These are phyloP conservation scores for Oxygymnocypris stewartii DNA, from an alignment of 2,113 vertebrate genomes.

Conservation along the genomic window DNA sequence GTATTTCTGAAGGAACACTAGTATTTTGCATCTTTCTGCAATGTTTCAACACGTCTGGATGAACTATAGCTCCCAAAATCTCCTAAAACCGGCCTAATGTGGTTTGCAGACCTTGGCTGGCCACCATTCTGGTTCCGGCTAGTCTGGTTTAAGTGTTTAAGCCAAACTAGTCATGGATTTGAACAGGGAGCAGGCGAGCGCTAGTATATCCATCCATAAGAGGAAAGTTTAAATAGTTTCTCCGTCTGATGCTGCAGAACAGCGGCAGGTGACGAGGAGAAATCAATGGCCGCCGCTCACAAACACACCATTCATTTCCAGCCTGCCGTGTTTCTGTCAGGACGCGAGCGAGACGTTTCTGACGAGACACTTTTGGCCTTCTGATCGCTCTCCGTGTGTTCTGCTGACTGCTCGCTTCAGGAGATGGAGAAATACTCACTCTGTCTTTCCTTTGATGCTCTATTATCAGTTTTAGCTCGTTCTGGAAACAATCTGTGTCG, in stretches of 20 bases:
- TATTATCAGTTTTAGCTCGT: neutral
- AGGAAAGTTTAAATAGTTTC: slow-evolving; percentile 20
- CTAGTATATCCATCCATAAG: neutral
- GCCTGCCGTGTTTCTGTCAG: slow-evolving; percentile 62
- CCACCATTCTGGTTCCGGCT: neutral
- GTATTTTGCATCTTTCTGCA: no score
- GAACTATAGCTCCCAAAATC: neutral
- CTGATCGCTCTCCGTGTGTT: slow-evolving; percentile 54
- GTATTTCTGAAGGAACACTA: no score
- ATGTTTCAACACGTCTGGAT: no score
- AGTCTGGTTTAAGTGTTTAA: neutral
- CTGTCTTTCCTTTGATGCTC: slow-evolving; percentile 37
- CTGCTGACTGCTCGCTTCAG: slow-evolving; percentile 68
- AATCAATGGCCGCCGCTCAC: slow-evolving; percentile 55
- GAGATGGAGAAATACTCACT: slow-evolving; percentile 34
- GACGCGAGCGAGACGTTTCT: slow-evolving; percentile 55
- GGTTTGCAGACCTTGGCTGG: neutral
- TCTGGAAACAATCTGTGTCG: neutral
- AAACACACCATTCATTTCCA: slow-evolving; percentile 58
- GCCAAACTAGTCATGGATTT: neutral
- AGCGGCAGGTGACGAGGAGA: slow-evolving; percentile 44
- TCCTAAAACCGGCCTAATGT: neutral
- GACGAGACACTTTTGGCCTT: slow-evolving; percentile 53
- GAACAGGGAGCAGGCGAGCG: neutral
- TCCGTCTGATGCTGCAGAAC: slow-evolving; percentile 63